Evolutionary conservation across 2,888 invertebrate species (phyloP).

Genomic region (Arrhopalites spinosus): DNA sequence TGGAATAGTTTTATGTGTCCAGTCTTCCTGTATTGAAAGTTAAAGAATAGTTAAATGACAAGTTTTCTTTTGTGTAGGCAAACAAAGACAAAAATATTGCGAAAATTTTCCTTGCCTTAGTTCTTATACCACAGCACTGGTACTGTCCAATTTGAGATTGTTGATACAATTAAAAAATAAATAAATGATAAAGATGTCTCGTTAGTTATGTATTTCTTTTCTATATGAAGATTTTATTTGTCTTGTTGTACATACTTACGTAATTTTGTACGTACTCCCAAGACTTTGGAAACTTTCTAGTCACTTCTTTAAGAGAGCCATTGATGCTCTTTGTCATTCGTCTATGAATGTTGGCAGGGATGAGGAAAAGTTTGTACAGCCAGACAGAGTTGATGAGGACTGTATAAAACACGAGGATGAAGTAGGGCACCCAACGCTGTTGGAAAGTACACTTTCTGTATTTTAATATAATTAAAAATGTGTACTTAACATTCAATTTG

Average conservation of each 20-base stretch:
- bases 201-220: neutral
- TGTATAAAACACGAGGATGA: neutral
- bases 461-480: neutral
- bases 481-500: neutral
- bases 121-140: constrained; percentile 18
- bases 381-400: constrained; percentile 1
- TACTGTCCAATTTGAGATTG: constrained; percentile 4
- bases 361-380: constrained; percentile 12
- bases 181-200: neutral
- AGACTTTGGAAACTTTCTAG: neutral
- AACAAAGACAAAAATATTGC: too few species aligned
- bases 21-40: neutral
- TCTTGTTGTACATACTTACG: neutral
- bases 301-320: neutral
- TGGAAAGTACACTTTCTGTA: neutral
- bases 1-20: constrained; percentile 11
- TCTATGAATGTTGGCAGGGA: neutral
- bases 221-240: neutral
- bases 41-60: too few species aligned
- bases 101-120: neutral
- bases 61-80: too few species aligned
- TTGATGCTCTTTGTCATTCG: neutral
- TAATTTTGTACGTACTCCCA: constrained; percentile 16
- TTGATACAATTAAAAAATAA: neutral
- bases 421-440: constrained; percentile 21